phyloP scores from a whole-genome alignment of 2,888 invertebrate genomes.

The Nasonovia ribisnigri region DNA sequence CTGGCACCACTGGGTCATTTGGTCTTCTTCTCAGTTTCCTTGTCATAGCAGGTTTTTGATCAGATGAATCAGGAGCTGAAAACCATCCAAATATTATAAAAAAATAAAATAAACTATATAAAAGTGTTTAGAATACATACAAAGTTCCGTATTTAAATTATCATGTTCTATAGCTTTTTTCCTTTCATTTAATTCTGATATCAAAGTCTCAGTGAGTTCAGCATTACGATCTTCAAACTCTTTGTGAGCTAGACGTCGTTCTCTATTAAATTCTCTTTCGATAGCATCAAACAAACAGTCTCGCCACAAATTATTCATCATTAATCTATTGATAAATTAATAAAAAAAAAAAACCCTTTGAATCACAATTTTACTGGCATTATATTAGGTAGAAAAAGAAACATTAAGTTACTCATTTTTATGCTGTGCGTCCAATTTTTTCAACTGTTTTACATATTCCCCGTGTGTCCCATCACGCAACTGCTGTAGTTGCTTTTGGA shows the following conservation, averaged over 20 bases:
- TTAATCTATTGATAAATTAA: conserved; percentile 70
- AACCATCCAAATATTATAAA: conserved; percentile 27
- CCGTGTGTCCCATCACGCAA: conserved; percentile 88
- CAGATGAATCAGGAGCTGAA: conserved; percentile 67
- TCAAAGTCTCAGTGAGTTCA: conserved; percentile 88
- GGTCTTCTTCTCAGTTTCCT: conserved; percentile 91
- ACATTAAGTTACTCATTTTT: conserved; percentile 76
- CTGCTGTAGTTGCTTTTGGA: conserved; percentile 91
- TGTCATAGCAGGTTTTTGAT: conserved; percentile 91
- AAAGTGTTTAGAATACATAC: conserved; percentile 72
- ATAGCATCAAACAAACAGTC: conserved; percentile 89
- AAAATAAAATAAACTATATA: background rate
- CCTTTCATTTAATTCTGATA: conserved; percentile 94
- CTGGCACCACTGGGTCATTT: conserved; percentile 89
- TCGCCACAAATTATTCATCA: conserved; percentile 81
- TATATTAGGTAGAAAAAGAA: background rate
- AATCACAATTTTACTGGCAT: background rate
- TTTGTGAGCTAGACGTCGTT: conserved; percentile 89
- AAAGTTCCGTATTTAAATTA: conserved; percentile 88
- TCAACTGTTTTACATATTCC: conserved; percentile 85
- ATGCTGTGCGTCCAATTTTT: conserved; percentile 84
- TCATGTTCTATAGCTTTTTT: conserved; percentile 90
- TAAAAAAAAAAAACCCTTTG: background rate
- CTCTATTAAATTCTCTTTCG: conserved; percentile 87
- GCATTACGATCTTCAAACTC: conserved; percentile 96